phyloP scores from a whole-genome alignment of 2,888 invertebrate genomes.

The Standfussiana lucernea region DNA sequence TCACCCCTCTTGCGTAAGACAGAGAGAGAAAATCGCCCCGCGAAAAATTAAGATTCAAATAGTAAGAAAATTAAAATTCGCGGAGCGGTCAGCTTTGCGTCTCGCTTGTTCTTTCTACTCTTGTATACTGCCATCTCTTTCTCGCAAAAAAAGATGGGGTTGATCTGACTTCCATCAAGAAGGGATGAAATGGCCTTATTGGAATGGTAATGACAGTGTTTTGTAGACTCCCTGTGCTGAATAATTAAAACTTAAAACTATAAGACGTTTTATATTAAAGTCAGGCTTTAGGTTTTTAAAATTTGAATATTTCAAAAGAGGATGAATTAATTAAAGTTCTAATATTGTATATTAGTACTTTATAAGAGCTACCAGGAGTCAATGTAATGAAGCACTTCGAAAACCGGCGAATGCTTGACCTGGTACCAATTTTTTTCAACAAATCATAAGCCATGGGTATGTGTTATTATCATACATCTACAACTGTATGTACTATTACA shows the following conservation, averaged over 20 bases:
- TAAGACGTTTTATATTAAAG: conserved; percentile 55
- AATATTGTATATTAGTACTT: no score
- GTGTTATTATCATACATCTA: not conserved
- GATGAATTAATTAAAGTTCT: no score
- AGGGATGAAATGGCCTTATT: conserved; percentile 75
- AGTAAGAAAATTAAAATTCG: conserved; percentile 91
- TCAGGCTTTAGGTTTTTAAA: conserved; percentile 26
- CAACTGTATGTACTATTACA: not conserved
- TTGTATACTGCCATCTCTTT: conserved; percentile 67
- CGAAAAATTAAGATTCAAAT: conserved; percentile 91
- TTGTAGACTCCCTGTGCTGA: conserved; percentile 65
- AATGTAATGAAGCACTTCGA: not conserved
- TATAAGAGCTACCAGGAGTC: not conserved
- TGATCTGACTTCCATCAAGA: conserved; percentile 81
- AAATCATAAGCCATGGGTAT: not conserved
- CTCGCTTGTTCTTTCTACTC: conserved; percentile 70
- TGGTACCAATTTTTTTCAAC: not conserved
- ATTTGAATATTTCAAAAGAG: not conserved
- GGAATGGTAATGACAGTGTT: conserved; percentile 83
- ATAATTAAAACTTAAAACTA: conserved; percentile 66
- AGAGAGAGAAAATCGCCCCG: conserved; percentile 79
- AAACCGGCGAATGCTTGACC: not conserved
- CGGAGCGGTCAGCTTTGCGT: conserved; percentile 84
- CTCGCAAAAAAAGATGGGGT: conserved; percentile 80
- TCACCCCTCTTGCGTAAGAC: conserved; percentile 67